Percentiles rank a stretch among this genome's conserved stretches.
Conservation (phyloP, 2,113 vertebrate species). For the Coturnix japonica region DNA sequence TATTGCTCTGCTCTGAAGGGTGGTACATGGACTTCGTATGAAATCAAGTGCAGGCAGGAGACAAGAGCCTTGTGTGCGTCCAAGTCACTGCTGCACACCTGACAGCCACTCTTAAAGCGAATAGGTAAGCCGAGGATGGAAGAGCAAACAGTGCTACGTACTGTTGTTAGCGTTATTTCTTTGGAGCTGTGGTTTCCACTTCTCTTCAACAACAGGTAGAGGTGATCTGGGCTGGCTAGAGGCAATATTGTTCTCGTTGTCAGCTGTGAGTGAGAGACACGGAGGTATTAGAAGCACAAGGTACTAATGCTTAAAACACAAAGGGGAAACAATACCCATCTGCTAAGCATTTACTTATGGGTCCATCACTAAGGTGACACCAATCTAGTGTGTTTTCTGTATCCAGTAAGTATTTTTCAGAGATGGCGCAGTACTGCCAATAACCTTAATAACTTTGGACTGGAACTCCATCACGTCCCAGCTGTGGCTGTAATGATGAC, state of each 20-base stretch:
- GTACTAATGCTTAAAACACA: background rate
- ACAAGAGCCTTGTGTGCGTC: background rate
- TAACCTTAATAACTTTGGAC: background rate
- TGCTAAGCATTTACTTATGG: background rate
- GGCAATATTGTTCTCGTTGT: conserved; percentile 94
- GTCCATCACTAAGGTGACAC: background rate
- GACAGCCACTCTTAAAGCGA: background rate
- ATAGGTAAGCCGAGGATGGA: background rate
- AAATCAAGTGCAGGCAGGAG: background rate
- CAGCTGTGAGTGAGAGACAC: conserved; percentile 80
- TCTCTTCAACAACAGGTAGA: conserved; percentile 84
- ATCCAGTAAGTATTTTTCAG: background rate
- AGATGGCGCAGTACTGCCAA: background rate
- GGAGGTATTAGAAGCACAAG: conserved; percentile 19
- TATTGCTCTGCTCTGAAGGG: background rate
- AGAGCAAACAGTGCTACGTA: conserved; percentile 73
- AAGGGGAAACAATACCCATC: background rate
- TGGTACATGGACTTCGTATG: background rate
- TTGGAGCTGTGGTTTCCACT: conserved; percentile 90
- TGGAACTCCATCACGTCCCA: background rate
- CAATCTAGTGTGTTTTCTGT: background rate
- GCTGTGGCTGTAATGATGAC: background rate
- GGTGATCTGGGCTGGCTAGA: conserved; percentile 88
- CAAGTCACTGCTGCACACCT: background rate
- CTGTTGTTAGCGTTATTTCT: conserved; percentile 91